Evolutionary conservation across 2,113 vertebrate species (phyloP).

Genomic region (Psophia crepitans): DNA sequence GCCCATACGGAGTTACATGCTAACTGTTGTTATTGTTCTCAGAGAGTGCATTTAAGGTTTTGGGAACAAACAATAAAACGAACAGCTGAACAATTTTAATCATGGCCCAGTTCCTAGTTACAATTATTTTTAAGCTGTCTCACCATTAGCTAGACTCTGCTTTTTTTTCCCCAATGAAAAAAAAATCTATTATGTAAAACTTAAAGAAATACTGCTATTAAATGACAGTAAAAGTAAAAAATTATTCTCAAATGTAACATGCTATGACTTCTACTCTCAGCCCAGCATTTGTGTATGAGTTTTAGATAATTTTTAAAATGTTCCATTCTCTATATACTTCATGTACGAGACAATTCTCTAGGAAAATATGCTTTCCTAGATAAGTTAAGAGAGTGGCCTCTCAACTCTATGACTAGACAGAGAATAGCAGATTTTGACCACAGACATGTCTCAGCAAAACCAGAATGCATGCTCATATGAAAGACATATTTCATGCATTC

Average conservation of each 20-base stretch:
- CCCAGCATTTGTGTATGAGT: slow-evolving; percentile 1
- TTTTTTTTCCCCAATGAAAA: slow-evolving; percentile 33
- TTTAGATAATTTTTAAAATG: background rate
- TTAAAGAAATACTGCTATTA: slow-evolving; percentile 2
- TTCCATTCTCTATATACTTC: background rate
- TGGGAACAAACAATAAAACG: slow-evolving; percentile 73
- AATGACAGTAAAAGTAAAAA: background rate
- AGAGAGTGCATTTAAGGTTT: slow-evolving; percentile 75
- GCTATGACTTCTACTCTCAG: background rate
- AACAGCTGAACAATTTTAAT: slow-evolving; percentile 74
- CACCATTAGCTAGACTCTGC: slow-evolving; percentile 58
- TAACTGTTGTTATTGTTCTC: slow-evolving; percentile 74
- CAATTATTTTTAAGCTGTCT: slow-evolving; percentile 74
- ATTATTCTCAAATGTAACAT: background rate
- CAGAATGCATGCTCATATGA: background rate
- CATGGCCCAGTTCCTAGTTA: slow-evolving; percentile 69
- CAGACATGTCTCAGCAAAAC: slow-evolving; percentile 2
- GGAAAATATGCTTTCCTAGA: slow-evolving; percentile 11
- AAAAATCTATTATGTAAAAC: slow-evolving; percentile 50
- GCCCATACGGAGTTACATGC: slow-evolving; percentile 60
- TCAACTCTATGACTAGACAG: background rate
- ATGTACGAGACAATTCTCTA: background rate
- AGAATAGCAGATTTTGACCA: slow-evolving; percentile 38
- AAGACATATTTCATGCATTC: slow-evolving; percentile 9
- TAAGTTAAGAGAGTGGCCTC: background rate